Evolutionary conservation across 1,140 invertebrate species (phyloP), one percentile per base, ranked within the genome.

Genomic region (Drosophila elegans): DNA sequence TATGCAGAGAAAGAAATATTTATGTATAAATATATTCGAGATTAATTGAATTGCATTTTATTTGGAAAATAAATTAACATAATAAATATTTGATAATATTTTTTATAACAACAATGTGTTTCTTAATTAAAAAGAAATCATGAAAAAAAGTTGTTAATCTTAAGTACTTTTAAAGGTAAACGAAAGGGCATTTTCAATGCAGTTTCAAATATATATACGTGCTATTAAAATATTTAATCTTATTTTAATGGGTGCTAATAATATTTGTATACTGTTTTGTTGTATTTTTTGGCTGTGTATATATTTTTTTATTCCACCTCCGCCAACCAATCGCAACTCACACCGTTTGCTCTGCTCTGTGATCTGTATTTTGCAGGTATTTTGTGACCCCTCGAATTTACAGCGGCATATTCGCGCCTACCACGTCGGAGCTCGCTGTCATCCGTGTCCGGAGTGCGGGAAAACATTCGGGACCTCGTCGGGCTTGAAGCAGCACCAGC

Each of bases 401-500:
- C 98, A 99, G 93, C 95, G 98, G 71, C 98, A 99, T 94, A 99
- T 99, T 91, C 95, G 98, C 81, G 96, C 96, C 42, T 96, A 97
- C 92, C 98, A 99, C 96, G 96, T 97, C 16, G 98, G 98, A 12
- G 97, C 97, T 4, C 94, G 98, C 81, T 96, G 96, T 84, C 98
- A 99, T 95, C 97, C 98, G 57, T 99, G 98, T 93, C 95, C 96
- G 51, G 98, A 99, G 94, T 99, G 98, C 93, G 98, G 98, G 59
- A 99, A 99, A 94, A 99, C 98, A 46, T 99, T 99, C 93, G 98
- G 97, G 9, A 99, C 98, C 25, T 98, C 97, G 52, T 98, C 97
- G 46, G 99, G 99, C 7, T 94, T 99, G 36, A 99, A 99, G 93
- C 99, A 99, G 93, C 99, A 99, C 94, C 98, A 98, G 27, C 99